phyloP scores from a whole-genome alignment of 2,888 invertebrate genomes.

The Steinernema scapterisci region DNA sequence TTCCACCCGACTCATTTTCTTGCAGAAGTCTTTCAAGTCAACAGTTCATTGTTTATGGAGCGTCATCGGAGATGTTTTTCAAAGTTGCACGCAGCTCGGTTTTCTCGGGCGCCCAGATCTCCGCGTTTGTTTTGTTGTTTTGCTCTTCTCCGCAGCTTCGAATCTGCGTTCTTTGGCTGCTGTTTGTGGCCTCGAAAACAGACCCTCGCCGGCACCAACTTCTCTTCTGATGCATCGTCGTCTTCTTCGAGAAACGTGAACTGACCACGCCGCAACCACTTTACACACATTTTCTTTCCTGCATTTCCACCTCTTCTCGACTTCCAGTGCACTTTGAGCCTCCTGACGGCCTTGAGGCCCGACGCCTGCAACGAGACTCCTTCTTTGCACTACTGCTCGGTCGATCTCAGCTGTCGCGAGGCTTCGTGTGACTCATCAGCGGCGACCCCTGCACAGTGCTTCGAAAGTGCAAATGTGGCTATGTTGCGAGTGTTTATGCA shows the following conservation, averaged over 20 bases:
- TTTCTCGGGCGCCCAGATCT: too few species aligned
- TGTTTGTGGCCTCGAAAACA: not conserved
- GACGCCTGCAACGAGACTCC: not conserved
- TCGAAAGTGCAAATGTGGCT: constrained; percentile 19
- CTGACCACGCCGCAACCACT: not conserved
- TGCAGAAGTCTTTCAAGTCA: too few species aligned
- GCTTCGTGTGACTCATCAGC: not conserved
- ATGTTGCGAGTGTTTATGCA: constrained; percentile 31
- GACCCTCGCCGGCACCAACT: not conserved
- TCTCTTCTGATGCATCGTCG: not conserved
- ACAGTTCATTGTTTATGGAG: too few species aligned
- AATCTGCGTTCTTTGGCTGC: not conserved
- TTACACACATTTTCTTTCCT: not conserved
- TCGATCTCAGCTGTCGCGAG: not conserved
- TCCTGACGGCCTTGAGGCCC: not conserved
- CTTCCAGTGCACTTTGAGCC: not conserved
- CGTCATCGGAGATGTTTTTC: too few species aligned
- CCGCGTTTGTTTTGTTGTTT: not conserved
- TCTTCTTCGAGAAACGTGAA: not conserved
- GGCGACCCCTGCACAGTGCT: not conserved
- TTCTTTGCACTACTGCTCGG: constrained; percentile 6
- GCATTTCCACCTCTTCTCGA: not conserved
- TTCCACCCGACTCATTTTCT: too few species aligned
- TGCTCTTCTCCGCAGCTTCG: not conserved
- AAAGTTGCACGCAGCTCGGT: too few species aligned